Conservation (phyloP, 2,888 invertebrate species). For the Drosophila engyochracea region DNA sequence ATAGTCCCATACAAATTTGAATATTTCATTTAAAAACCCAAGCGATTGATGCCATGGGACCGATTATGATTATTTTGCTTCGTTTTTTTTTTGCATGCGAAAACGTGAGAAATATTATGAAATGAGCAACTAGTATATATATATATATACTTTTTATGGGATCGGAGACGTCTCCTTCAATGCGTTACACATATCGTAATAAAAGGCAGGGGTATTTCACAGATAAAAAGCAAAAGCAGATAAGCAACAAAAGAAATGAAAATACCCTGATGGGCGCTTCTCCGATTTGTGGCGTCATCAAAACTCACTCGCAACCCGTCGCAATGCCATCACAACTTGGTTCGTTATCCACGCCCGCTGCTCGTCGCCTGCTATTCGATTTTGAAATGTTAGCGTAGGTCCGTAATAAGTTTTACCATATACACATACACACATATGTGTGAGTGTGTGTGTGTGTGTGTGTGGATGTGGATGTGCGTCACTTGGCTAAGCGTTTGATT, state of each 20-base stretch:
- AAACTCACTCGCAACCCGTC: conserved; percentile 1
- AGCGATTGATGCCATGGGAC: background rate
- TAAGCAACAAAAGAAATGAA: background rate
- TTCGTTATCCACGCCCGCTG: conserved; percentile 4
- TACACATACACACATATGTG: background rate
- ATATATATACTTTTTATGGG: background rate
- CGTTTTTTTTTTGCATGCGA: background rate
- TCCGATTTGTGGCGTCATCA: background rate
- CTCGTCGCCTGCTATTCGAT: conserved; percentile 11
- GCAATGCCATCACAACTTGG: background rate
- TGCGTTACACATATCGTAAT: background rate
- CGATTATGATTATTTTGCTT: background rate
- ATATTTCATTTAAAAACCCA: background rate
- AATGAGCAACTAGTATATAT: background rate
- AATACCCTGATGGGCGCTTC: background rate
- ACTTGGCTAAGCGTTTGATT: conserved; percentile 17
- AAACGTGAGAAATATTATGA: background rate
- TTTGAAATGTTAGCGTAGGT: conserved; percentile 25
- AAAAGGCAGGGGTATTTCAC: background rate
- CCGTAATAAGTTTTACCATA: conserved; percentile 9
- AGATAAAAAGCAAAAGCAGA: background rate
- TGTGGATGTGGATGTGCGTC: conserved; percentile 1
- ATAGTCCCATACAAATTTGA: background rate
- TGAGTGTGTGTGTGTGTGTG: background rate
- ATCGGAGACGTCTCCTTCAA: background rate